Evolutionary conservation across 1,140 invertebrate genomes (phyloP).

Genomic region (Trypoxylus dichotomus): DNA sequence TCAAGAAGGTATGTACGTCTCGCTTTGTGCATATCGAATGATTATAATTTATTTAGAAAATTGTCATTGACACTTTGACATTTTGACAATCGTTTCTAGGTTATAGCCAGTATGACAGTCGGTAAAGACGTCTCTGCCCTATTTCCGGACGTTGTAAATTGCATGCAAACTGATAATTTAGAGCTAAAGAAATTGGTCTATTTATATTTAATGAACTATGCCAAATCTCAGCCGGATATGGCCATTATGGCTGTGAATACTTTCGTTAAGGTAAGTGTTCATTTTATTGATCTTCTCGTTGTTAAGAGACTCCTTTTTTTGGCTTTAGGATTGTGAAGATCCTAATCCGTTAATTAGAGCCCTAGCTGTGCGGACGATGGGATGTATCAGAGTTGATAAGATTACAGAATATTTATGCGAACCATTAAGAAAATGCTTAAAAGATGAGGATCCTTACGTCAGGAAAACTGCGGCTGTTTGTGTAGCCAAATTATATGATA

Average conservation of each 20-base stretch:
- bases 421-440: conserved; percentile 95
- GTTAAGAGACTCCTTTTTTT: not conserved
- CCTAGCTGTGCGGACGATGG: conserved; percentile 98
- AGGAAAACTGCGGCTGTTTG: conserved; percentile 99
- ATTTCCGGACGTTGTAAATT: conserved; percentile 99
- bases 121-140: conserved; percentile 95
- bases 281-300: conserved; percentile 9
- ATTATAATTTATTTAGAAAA: not conserved
- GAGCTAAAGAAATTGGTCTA: conserved; percentile 99
- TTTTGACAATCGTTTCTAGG: conserved; percentile 59
- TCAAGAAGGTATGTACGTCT: conserved; percentile 82
- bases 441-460: conserved; percentile 99
- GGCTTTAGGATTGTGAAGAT: conserved; percentile 95
- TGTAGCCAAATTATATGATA: conserved; percentile 99
- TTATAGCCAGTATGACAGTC: conserved; percentile 99
- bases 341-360: conserved; percentile 98
- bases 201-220: conserved; percentile 99
- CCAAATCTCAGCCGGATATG: conserved; percentile 99
- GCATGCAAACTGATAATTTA: conserved; percentile 99
- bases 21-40: not conserved
- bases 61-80: conserved; percentile 6
- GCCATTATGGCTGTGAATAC: conserved; percentile 99
- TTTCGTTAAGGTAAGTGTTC: conserved; percentile 89
- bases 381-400: conserved; percentile 99
- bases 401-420: conserved; percentile 99